Percentiles rank a stretch among this genome's conserved stretches.
These are phyloP conservation scores for Chloroceryle aenea DNA, from an alignment of 2,113 vertebrate genomes.

Conservation along the genomic window DNA sequence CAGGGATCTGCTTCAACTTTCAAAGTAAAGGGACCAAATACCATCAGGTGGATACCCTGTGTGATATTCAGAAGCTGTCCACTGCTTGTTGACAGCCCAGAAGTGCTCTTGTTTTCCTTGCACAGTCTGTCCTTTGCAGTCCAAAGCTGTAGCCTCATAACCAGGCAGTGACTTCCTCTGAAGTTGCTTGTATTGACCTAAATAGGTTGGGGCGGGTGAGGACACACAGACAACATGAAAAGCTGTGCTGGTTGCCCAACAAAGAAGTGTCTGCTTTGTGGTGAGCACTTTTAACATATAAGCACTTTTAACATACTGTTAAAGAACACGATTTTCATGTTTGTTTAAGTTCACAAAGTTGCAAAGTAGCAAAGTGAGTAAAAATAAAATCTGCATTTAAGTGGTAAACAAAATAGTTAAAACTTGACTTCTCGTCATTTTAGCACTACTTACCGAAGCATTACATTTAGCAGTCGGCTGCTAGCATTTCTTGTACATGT, in stretches of 20 bases:
- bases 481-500: background rate
- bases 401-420: slow-evolving; percentile 63
- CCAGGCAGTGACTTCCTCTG: slow-evolving; percentile 59
- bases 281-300: slow-evolving; percentile 64
- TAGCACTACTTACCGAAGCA: background rate
- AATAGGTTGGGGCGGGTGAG: slow-evolving; percentile 66
- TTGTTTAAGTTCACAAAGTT: slow-evolving; percentile 59
- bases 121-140: background rate
- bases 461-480: background rate
- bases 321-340: slow-evolving; percentile 61
- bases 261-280: slow-evolving; percentile 69
- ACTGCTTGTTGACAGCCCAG: background rate
- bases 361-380: slow-evolving; percentile 36
- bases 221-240: slow-evolving; percentile 64
- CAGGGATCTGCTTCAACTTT: background rate
- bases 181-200: slow-evolving; percentile 67
- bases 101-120: background rate
- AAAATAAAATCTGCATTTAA: slow-evolving; percentile 68
- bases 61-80: background rate
- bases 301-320: slow-evolving; percentile 55
- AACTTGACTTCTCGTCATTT: background rate
- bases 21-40: background rate
- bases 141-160: slow-evolving; percentile 28
- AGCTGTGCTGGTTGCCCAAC: slow-evolving; percentile 60
- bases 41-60: accelerated